phyloP scores from a whole-genome alignment of 2,888 invertebrate genomes.

The Arenicola marina region DNA sequence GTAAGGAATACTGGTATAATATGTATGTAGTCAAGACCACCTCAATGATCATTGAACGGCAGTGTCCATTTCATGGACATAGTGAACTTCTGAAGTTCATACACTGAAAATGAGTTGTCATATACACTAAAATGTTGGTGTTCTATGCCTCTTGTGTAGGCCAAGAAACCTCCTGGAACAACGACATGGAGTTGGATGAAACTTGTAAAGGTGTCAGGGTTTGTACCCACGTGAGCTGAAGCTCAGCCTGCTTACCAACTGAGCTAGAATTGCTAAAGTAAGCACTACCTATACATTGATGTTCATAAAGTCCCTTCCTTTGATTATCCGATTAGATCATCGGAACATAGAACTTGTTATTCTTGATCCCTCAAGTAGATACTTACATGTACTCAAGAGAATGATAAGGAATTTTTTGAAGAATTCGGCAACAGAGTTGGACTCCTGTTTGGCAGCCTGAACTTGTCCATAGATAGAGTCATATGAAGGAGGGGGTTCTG shows the following conservation, averaged over 20 bases:
- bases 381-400: conserved; percentile 69
- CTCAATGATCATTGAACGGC: background rate
- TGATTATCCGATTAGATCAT: too few species aligned
- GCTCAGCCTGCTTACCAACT: too few species aligned
- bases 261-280: background rate
- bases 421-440: conserved; percentile 69
- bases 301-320: background rate
- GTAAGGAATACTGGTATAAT: background rate
- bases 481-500: conserved; percentile 70
- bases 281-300: background rate
- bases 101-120: too few species aligned
- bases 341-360: too few species aligned
- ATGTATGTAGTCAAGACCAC: background rate
- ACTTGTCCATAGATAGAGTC: conserved; percentile 72
- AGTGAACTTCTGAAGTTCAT: too few species aligned
- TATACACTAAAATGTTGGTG: too few species aligned
- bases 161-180: too few species aligned
- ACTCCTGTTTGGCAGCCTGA: conserved; percentile 68
- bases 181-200: too few species aligned
- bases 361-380: conserved; percentile 4
- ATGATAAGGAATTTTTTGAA: conserved; percentile 67
- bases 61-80: background rate
- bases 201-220: too few species aligned
- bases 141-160: too few species aligned
- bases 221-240: too few species aligned